Evolutionary conservation across 2,113 vertebrate species (phyloP).

Genomic region (Halichoerus grypus): DNA sequence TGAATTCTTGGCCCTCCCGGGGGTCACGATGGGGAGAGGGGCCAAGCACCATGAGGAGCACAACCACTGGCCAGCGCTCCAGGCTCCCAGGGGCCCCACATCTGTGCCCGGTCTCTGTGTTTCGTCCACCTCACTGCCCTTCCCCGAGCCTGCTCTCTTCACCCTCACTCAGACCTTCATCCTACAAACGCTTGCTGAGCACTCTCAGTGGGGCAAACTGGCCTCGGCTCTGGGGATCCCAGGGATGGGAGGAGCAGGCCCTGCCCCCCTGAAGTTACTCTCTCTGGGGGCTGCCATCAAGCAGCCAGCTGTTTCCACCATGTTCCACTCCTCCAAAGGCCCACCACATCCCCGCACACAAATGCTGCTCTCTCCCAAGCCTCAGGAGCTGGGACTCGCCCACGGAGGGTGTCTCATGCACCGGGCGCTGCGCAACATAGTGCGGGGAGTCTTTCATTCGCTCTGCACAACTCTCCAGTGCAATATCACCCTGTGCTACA

Average conservation of each 20-base stretch:
- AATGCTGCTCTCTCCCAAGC: not conserved
- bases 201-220: not conserved
- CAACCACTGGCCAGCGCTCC: not conserved
- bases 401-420: not conserved
- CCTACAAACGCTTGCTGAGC: not conserved
- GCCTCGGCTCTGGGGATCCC: not conserved
- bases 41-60: accelerated
- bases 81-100: not conserved
- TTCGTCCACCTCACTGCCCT: not conserved
- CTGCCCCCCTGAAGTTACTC: not conserved
- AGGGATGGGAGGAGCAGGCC: not conserved
- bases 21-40: not conserved
- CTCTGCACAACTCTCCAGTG: not conserved
- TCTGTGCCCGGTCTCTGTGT: not conserved
- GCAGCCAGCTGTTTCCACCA: not conserved
- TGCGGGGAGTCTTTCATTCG: not conserved
- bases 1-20: constrained; percentile 74
- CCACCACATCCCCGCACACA: accelerated
- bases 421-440: not conserved
- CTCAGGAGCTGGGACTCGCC: not conserved
- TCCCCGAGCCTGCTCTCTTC: not conserved
- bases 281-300: not conserved
- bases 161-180: not conserved
- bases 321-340: not conserved
- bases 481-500: not conserved